These are phyloP conservation scores for Dasysyrphus albostriatus DNA, from an alignment of 2,888 invertebrate genomes.

Conservation along the genomic window DNA sequence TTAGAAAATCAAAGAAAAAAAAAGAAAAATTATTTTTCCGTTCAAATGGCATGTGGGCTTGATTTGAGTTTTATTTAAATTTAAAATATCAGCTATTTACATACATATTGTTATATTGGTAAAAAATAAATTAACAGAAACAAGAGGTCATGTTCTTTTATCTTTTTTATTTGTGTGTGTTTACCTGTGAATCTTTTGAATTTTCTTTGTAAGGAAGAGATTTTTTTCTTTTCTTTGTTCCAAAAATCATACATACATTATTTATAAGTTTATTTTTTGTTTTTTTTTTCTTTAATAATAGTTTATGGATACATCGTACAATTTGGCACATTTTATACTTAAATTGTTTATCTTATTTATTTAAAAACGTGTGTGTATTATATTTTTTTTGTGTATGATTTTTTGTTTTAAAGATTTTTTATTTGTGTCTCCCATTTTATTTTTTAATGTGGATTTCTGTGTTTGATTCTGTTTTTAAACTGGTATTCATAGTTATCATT, in stretches of 20 bases:
- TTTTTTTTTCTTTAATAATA: constrained; percentile 77
- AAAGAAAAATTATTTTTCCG: constrained; percentile 18
- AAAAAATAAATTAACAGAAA: constrained; percentile 61
- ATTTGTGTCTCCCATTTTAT: constrained; percentile 59
- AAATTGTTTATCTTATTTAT: constrained; percentile 72
- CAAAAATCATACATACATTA: constrained; percentile 69
- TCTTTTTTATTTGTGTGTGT: constrained; percentile 40
- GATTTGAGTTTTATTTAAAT: constrained; percentile 59
- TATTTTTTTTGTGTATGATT: constrained; percentile 43
- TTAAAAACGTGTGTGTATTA: constrained; percentile 73
- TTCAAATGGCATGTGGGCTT: constrained; percentile 70
- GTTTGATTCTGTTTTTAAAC: constrained; percentile 49
- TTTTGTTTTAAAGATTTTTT: constrained; percentile 46
- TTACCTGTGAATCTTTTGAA: constrained; percentile 53
- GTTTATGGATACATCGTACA: constrained; percentile 82
- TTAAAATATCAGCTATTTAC: constrained; percentile 73
- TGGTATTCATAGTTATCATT: constrained; percentile 65
- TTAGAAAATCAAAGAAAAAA: constrained; percentile 33
- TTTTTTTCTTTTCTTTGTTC: constrained; percentile 44
- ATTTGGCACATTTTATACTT: constrained; percentile 82
- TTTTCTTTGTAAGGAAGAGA: constrained; percentile 75
- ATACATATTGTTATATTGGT: constrained; percentile 67
- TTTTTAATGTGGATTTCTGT: constrained; percentile 36
- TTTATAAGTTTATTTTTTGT: constrained; percentile 74
- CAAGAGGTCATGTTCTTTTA: constrained; percentile 44